Evolutionary conservation across 2,797 vertebrate species (phyloP), one percentile per base, ranked within the genome.

Genomic region (Sebastes trivittatus): DNA sequence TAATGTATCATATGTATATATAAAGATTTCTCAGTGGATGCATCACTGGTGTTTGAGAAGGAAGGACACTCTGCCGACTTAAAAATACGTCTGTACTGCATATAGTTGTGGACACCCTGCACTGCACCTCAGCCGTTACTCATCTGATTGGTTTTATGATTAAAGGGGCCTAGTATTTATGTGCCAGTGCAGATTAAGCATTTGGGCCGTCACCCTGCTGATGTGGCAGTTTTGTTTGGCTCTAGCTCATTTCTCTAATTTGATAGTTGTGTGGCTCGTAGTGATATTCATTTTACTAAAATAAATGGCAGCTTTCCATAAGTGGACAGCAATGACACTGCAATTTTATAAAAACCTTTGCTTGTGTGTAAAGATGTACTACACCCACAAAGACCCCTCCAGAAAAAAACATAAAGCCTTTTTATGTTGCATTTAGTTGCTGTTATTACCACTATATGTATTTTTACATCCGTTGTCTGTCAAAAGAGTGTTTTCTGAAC

Each of bases 201-300:
- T 27, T 13, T 52, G 11, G 25, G 27, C 46, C 11, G 5, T 34
- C 69, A 38, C 11, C 13, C 49, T 29, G 79, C 75, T 75, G 71
- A 63, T 2, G 10, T 49, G 29, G 61, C 66, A 49, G 32, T 38
- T 81, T 66, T 56, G 32, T 81, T 74, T 63, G 58, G 56, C 61
- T 67, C 7, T 1, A 5, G 54, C 59, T 27, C 54, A 69, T 20
- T 77, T n/a, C 67, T 65, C 7, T 68, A 25, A 77, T 64, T 65
- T 64, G 32, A 72, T 64, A 18, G 32, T 62, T 20, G n/a, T 62
- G 38, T 56, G 34, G 32, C 25, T 65, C 16, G 16, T 38, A 11
- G 63, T 20, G 54, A 67, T 32, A 36, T 36, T 74, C 10, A 46
- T 79, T 66, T 61, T 36, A 46, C 22, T 66, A 34, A 66, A 83